Conservation (phyloP, 2,113 vertebrate genomes). For the Lepidothrix coronata region DNA sequence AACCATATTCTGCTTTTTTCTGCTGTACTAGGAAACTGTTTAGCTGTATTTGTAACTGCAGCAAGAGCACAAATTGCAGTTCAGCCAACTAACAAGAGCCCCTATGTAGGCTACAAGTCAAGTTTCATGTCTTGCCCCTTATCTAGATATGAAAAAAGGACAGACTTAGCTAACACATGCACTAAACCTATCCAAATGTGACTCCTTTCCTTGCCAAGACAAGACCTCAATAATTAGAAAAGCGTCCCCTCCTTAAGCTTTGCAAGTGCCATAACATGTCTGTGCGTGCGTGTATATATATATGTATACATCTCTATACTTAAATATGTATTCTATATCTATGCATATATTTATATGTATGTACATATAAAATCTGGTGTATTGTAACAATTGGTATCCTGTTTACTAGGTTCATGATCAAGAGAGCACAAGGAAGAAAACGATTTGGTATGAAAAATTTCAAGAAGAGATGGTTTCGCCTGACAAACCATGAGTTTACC, state of each 20-base stretch:
- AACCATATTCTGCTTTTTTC: neutral
- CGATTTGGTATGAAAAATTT: constrained; percentile 98
- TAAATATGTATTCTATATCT: neutral
- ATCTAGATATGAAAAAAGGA: neutral
- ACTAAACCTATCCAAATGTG: neutral
- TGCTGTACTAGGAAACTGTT: neutral
- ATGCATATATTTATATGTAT: neutral
- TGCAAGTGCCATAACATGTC: neutral
- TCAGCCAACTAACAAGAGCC: neutral
- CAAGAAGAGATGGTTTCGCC: constrained; percentile 97
- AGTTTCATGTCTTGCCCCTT: neutral
- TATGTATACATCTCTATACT: neutral
- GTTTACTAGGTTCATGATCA: constrained; percentile 91
- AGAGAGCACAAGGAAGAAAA: constrained; percentile 95
- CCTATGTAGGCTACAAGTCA: neutral
- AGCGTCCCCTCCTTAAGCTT: neutral
- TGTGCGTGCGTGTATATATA: neutral
- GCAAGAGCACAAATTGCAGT: neutral
- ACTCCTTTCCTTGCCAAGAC: neutral
- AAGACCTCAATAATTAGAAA: neutral
- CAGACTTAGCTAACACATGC: neutral
- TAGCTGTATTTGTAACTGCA: neutral
- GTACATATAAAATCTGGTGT: neutral
- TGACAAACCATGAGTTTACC: constrained; percentile 97
- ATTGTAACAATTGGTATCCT: neutral